Evolutionary conservation across 2,797 vertebrate species (phyloP).

Genomic region (Lepidocolaptes lacrymiger): DNA sequence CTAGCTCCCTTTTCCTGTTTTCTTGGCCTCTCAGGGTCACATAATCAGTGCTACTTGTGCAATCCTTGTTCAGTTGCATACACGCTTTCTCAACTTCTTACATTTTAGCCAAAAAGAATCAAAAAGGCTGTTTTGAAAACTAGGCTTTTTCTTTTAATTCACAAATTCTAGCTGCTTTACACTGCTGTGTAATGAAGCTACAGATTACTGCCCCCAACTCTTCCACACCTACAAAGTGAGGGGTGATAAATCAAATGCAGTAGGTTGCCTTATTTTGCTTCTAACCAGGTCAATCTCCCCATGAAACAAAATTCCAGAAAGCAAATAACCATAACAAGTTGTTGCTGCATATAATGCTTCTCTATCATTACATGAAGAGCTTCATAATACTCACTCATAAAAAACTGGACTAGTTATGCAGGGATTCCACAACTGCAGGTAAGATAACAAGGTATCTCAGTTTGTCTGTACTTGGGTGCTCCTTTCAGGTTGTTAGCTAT

Average conservation of each 20-base stretch:
- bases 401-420: neutral
- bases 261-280: neutral
- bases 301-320: neutral
- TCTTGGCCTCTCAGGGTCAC: neutral
- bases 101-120: neutral
- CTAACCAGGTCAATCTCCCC: neutral
- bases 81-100: neutral
- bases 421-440: neutral
- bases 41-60: neutral
- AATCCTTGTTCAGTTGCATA: neutral
- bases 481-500: neutral
- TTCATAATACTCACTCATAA: neutral
- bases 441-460: neutral
- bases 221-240: neutral
- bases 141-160: neutral
- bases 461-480: neutral
- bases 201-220: neutral
- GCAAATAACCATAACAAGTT: neutral
- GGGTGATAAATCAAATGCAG: neutral
- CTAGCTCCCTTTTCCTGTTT: slow-evolving; percentile 7
- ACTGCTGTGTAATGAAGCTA: neutral
- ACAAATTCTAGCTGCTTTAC: neutral
- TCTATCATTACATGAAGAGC: neutral
- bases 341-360: neutral
- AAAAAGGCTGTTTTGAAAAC: neutral